A percentile compares a stretch with the other conserved stretches of the same genome.
phyloP scores from a whole-genome alignment of 2,888 invertebrate genomes.

The Parnassius glacialis region DNA sequence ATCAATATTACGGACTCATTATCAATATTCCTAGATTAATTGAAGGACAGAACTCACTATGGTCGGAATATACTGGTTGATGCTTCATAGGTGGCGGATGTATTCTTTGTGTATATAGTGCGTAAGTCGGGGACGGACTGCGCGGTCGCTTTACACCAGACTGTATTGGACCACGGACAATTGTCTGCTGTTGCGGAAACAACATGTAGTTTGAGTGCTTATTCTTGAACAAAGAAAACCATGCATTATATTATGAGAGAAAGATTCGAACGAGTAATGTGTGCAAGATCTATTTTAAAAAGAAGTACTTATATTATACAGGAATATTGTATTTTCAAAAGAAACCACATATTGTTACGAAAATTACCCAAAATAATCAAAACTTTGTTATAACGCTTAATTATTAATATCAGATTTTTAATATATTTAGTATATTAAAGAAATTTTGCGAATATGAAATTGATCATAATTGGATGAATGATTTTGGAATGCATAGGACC shows the following conservation, averaged over 20 bases:
- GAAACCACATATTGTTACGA: too few relatives aligned
- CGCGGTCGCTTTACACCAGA: constrained; percentile 76
- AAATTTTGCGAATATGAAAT: too few relatives aligned
- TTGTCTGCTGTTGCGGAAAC: constrained; percentile 58
- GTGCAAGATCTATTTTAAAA: too few relatives aligned
- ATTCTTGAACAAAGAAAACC: constrained; percentile 37
- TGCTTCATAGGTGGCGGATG: constrained; percentile 73
- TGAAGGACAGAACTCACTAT: constrained; percentile 70
- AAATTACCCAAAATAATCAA: too few relatives aligned
- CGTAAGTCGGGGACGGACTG: constrained; percentile 81
- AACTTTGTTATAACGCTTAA: too few relatives aligned
- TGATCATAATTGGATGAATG: too few relatives aligned
- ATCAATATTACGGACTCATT: background rate
- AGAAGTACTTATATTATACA: too few relatives aligned
- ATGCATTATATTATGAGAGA: constrained; percentile 7
- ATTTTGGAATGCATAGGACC: too few relatives aligned
- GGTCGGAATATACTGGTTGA: constrained; percentile 80
- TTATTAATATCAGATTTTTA: too few relatives aligned
- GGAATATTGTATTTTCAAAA: too few relatives aligned
- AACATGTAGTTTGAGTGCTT: constrained; percentile 59
- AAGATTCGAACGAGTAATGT: too few relatives aligned
- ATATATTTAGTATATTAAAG: too few relatives aligned
- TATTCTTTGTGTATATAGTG: constrained; percentile 63
- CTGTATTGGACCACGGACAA: constrained; percentile 69
- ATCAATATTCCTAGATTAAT: background rate